Percentiles rank a stretch among this genome's conserved stretches.
phyloP scores from a whole-genome alignment of 1,140 invertebrate genomes.

The Sitobion miscanthi region DNA sequence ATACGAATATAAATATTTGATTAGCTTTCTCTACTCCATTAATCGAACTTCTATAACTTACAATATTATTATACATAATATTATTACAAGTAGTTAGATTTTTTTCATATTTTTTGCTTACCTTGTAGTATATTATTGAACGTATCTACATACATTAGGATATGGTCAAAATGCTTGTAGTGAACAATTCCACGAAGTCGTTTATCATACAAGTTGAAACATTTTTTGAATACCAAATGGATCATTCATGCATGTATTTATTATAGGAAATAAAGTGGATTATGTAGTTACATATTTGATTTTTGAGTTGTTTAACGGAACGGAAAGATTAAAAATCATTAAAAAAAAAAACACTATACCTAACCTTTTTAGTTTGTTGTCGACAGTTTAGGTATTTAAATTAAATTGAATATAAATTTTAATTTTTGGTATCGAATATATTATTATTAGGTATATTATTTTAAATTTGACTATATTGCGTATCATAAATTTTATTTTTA shows the following conservation, averaged over 20 bases:
- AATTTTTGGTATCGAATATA: background rate
- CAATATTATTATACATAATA: no score
- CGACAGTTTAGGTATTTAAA: no score
- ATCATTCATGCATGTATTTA: background rate
- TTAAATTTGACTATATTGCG: background rate
- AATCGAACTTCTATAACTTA: background rate
- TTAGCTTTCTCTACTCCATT: background rate
- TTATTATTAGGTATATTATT: background rate
- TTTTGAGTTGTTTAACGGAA: background rate
- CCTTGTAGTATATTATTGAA: background rate
- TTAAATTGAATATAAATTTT: background rate
- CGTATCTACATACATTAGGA: background rate
- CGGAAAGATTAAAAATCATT: background rate
- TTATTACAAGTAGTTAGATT: no score
- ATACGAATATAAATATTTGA: background rate
- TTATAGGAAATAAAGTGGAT: background rate
- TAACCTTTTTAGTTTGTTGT: background rate
- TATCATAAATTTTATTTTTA: background rate
- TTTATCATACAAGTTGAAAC: constrained; percentile 11
- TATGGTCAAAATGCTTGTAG: background rate
- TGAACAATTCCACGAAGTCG: background rate
- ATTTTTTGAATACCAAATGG: constrained; percentile 29
- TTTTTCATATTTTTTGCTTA: background rate
- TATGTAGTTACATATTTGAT: background rate
- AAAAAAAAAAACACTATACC: background rate